These are phyloP conservation scores for Orientallactaga bullata DNA, from an alignment of 2,113 vertebrate species.

Conservation along the genomic window DNA sequence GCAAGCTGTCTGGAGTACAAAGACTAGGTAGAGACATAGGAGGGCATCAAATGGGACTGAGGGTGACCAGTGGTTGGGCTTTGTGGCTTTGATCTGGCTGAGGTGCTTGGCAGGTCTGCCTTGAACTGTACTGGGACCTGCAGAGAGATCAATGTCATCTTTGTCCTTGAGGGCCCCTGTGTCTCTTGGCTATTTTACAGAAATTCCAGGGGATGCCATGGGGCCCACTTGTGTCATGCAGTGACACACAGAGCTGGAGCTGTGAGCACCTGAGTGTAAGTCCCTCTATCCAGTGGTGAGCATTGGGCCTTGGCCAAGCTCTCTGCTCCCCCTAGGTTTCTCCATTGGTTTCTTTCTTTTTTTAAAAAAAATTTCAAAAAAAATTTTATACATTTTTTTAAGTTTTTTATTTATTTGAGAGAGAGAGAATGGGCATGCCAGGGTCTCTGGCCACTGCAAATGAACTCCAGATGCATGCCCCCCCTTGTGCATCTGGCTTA, in stretches of 20 bases:
- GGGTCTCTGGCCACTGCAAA: too few relatives aligned
- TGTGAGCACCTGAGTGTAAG: not conserved
- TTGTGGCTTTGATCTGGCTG: not conserved
- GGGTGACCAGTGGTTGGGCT: rapidly evolving
- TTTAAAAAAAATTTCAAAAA: too few relatives aligned
- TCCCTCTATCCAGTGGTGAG: not conserved
- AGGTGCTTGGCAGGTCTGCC: not conserved
- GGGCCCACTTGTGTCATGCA: not conserved
- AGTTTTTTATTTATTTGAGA: too few relatives aligned
- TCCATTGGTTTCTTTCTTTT: too few relatives aligned
- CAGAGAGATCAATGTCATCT: not conserved
- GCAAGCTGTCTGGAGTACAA: not conserved
- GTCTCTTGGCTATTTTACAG: not conserved
- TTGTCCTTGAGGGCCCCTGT: not conserved
- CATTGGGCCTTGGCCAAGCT: not conserved
- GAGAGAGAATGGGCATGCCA: too few relatives aligned
- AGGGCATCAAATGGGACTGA: not conserved
- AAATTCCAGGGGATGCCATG: not conserved
- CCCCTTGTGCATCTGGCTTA: too few relatives aligned
- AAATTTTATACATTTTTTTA: too few relatives aligned
- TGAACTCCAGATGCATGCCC: too few relatives aligned
- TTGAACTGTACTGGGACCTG: not conserved
- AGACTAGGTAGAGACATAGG: not conserved
- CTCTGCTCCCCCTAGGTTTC: not conserved
- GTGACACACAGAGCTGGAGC: too few relatives aligned